Evolutionary conservation across 2,888 invertebrate genomes (phyloP).

Genomic region (Malthinus flaveolus): DNA sequence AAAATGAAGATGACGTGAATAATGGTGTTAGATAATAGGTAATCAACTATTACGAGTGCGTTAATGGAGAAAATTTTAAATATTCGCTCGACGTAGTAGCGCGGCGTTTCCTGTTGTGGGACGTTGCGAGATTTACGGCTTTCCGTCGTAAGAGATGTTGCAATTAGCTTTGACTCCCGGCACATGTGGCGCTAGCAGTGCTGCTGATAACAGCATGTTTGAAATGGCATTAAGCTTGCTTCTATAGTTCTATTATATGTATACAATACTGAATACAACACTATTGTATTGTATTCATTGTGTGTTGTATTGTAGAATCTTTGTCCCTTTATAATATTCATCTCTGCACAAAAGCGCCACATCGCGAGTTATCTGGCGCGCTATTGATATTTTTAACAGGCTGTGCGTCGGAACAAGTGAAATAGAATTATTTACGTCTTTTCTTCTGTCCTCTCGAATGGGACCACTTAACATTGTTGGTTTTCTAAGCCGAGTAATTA

Average conservation of each 20-base stretch:
- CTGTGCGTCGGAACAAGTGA: slow-evolving; percentile 36
- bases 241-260: slow-evolving; percentile 56
- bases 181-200: slow-evolving; percentile 41
- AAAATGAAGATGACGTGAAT: no score
- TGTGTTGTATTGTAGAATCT: slow-evolving; percentile 55
- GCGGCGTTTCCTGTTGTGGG: slow-evolving; percentile 31
- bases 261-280: slow-evolving; percentile 55
- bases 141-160: slow-evolving; percentile 41
- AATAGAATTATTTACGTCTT: slow-evolving; percentile 40
- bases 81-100: slow-evolving; percentile 10
- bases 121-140: slow-evolving; percentile 40
- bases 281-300: slow-evolving; percentile 54
- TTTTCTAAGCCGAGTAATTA: slow-evolving; percentile 31
- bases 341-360: slow-evolving; percentile 54
- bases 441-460: slow-evolving; percentile 36
- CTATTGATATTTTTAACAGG: slow-evolving; percentile 53
- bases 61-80: slow-evolving; percentile 7
- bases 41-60: slow-evolving; percentile 4
- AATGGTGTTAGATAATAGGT: not conserved
- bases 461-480: slow-evolving; percentile 34
- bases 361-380: slow-evolving; percentile 53
- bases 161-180: slow-evolving; percentile 42
- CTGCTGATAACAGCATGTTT: slow-evolving; percentile 51
- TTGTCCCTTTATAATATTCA: slow-evolving; percentile 57
- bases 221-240: slow-evolving; percentile 56